phyloP scores from a whole-genome alignment of 2,797 vertebrate genomes.

The Discoglossus pictus region DNA sequence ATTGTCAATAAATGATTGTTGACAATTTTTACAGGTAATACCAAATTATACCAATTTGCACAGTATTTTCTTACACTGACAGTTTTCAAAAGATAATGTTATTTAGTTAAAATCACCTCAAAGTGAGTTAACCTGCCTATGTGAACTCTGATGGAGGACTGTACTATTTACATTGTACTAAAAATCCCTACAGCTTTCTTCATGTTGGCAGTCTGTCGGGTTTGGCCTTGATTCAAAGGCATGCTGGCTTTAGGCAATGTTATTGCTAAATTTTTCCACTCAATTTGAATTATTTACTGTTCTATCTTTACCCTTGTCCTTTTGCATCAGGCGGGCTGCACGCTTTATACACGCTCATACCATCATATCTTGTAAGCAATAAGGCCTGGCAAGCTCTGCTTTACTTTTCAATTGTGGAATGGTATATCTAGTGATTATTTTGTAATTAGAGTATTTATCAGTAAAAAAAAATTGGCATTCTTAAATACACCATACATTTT shows the following conservation, averaged over 20 bases:
- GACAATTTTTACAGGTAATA: slow-evolving; percentile 2
- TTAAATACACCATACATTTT: too few species aligned
- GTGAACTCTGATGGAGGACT: neutral
- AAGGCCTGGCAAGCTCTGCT: too few species aligned
- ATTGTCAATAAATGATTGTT: neutral
- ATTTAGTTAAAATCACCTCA: neutral
- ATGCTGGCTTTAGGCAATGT: slow-evolving; percentile 7
- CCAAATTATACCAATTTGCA: neutral
- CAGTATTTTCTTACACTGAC: slow-evolving; percentile 1
- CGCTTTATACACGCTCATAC: neutral
- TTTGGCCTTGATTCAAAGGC: slow-evolving; percentile 35
- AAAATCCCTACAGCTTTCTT: slow-evolving; percentile 40
- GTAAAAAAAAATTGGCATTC: too few species aligned
- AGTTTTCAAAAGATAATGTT: too few species aligned
- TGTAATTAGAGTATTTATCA: too few species aligned
- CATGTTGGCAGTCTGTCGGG: slow-evolving; percentile 37
- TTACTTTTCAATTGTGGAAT: too few species aligned
- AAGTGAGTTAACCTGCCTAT: neutral
- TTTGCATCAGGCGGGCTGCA: neutral
- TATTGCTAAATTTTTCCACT: slow-evolving; percentile 11
- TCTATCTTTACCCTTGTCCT: slow-evolving; percentile 3
- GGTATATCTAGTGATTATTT: too few species aligned
- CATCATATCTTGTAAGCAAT: too few species aligned
- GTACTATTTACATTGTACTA: slow-evolving; percentile 27
- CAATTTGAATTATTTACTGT: slow-evolving; percentile 25